Evolutionary conservation across 2,113 vertebrate species (phyloP), one percentile per base, ranked within the genome.

Genomic region (Coryphaenoides rupestris): DNA sequence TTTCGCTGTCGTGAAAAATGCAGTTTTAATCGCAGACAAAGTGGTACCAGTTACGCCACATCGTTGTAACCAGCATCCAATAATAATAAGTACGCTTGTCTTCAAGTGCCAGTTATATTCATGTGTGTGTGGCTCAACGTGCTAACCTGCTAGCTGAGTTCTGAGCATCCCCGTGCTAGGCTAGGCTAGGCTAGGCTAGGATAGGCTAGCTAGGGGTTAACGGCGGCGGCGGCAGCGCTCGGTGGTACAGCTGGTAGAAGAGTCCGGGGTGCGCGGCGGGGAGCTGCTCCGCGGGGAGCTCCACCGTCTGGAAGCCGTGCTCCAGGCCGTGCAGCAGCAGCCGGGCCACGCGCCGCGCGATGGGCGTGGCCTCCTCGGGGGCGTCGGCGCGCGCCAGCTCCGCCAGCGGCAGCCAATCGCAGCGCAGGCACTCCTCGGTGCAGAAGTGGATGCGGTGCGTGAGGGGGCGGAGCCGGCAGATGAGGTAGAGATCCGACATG

Each of bases 401-500:
- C 0, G 62, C 28, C 4, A 99, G 88, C 56, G 91, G 86, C 86
- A 96, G 88, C 97, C 95, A 98, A 40, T 96, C 93, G 1, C 95
- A 96, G 49, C 84, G 86, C 68, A 96, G 72, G 72, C 96, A 98
- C 76, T 99, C 96, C 21, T 91, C 90, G 17, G 78, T 90, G 87
- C 95, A 98, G 84, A 94, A 92, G 82, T 86, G 63, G 72, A 99
- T 95, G 79, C 63, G 57, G 80, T 94, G 92, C 45, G 92, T 92
- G 21, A 84, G 79, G 0, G 97, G 95, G 68, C 89, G 63, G 59
- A 98, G 89, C 33, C 95, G 93, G 79, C 97, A 98, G 87, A 97
- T 77, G 55, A 96, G 68, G 81, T 96, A 98, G 92, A 98, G 89
- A 70, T 98, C 96, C 0, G 95, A 98, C 87, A 94, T 92, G 19